A percentile compares a stretch with the other conserved stretches of the same genome.
phyloP scores from a whole-genome alignment of 2,888 invertebrate genomes.

The Leptinotarsa rubiginosa region DNA sequence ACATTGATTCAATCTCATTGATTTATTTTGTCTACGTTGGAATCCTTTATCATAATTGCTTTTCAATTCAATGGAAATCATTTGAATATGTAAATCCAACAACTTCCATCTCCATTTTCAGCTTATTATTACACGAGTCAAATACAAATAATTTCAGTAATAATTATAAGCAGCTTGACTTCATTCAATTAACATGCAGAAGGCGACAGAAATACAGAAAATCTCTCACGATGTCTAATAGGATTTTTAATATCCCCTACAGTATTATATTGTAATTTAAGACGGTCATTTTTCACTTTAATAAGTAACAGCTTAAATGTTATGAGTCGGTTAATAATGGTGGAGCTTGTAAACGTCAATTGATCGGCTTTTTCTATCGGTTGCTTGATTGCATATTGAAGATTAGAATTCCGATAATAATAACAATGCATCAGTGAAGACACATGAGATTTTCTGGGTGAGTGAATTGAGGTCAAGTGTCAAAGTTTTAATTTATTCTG shows the following conservation, averaged over 20 bases:
- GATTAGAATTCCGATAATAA: slow-evolving; percentile 8
- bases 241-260: slow-evolving; percentile 1
- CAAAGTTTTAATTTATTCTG: neutral
- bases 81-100: too few species aligned
- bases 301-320: slow-evolving; percentile 9
- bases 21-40: too few species aligned
- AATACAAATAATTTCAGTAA: too few species aligned
- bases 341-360: slow-evolving; percentile 2
- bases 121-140: too few species aligned
- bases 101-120: too few species aligned
- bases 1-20: too few species aligned
- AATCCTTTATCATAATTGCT: too few species aligned
- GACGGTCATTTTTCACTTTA: neutral
- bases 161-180: too few species aligned
- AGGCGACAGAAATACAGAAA: neutral
- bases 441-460: neutral
- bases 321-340: slow-evolving; percentile 3
- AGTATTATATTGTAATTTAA: neutral
- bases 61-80: too few species aligned
- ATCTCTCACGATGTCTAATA: neutral
- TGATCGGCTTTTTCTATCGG: slow-evolving; percentile 1
- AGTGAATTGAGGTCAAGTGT: neutral
- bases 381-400: slow-evolving; percentile 4
- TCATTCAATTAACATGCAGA: neutral
- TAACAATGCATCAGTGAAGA: neutral